Conservation (phyloP, 2,113 vertebrate species). For the Picathartes gymnocephalus region DNA sequence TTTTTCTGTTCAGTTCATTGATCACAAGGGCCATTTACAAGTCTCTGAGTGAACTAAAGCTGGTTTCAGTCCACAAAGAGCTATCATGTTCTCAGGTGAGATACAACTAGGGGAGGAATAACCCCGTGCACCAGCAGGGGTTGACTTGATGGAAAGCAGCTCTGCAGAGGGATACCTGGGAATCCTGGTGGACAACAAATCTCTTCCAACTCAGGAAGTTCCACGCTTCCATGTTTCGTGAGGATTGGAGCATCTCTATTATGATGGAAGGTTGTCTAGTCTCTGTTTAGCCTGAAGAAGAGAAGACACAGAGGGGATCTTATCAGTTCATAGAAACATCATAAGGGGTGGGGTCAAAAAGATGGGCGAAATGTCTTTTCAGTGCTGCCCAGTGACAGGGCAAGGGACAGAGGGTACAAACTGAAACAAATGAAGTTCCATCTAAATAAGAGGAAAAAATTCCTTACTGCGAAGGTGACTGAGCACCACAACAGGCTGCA, state of each 20-base stretch:
- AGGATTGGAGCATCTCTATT: background rate
- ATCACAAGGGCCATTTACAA: slow-evolving; percentile 35
- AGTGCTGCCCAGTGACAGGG: background rate
- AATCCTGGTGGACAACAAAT: background rate
- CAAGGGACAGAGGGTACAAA: background rate
- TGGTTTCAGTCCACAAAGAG: slow-evolving; percentile 13
- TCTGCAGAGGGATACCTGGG: background rate
- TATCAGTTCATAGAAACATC: background rate
- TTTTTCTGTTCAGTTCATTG: slow-evolving; percentile 30
- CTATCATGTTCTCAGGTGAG: background rate
- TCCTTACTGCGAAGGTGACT: background rate
- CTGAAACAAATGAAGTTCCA: background rate
- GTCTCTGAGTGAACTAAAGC: slow-evolving; percentile 14
- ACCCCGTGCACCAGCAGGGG: background rate
- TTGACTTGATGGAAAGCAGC: background rate
- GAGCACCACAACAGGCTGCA: background rate
- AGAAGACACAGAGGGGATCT: background rate
- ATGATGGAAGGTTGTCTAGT: background rate
- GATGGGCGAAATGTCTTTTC: background rate
- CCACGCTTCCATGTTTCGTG: background rate
- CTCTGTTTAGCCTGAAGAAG: background rate
- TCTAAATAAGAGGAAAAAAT: background rate
- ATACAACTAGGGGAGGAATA: background rate
- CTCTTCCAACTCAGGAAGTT: background rate
- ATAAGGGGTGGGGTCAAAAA: background rate